phyloP scores from a whole-genome alignment of 2,888 invertebrate genomes.

The Drosophila mettleri region DNA sequence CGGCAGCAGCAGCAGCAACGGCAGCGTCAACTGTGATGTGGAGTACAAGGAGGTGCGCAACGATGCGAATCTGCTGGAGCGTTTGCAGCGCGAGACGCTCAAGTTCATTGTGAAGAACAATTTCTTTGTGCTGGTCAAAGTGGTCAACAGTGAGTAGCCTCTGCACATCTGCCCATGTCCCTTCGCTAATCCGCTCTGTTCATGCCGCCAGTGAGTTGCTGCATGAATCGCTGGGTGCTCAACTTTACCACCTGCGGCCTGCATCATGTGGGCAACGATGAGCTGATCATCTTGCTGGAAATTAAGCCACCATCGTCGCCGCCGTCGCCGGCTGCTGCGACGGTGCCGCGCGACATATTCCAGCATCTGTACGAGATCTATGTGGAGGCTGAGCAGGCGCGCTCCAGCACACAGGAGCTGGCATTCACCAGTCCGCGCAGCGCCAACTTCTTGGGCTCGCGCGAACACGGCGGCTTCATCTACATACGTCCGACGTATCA shows the following conservation, averaged over 20 bases:
- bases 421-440: constrained; percentile 87
- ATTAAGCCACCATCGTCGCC: constrained; percentile 88
- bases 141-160: constrained; percentile 89
- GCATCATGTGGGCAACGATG: constrained; percentile 93
- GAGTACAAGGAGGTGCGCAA: constrained; percentile 85
- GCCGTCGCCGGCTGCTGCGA: constrained; percentile 74
- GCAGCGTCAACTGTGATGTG: constrained; percentile 72
- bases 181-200: neutral
- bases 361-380: constrained; percentile 90
- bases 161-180: too few species aligned
- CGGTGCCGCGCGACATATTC: constrained; percentile 89
- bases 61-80: constrained; percentile 86
- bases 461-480: constrained; percentile 93
- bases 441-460: constrained; percentile 87
- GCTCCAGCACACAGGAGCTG: constrained; percentile 88
- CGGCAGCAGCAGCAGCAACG: constrained; percentile 60
- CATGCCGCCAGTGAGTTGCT: constrained; percentile 89
- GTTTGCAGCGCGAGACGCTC: constrained; percentile 87
- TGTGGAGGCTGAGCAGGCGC: constrained; percentile 88
- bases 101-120: constrained; percentile 91
- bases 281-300: constrained; percentile 91
- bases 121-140: constrained; percentile 90
- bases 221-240: constrained; percentile 90
- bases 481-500: constrained; percentile 92
- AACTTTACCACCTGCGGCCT: constrained; percentile 92